Base-by-base conservation (phyloP, 2,113 vertebrate species). In the Dicerorhinus sumatrensis region DNA sequence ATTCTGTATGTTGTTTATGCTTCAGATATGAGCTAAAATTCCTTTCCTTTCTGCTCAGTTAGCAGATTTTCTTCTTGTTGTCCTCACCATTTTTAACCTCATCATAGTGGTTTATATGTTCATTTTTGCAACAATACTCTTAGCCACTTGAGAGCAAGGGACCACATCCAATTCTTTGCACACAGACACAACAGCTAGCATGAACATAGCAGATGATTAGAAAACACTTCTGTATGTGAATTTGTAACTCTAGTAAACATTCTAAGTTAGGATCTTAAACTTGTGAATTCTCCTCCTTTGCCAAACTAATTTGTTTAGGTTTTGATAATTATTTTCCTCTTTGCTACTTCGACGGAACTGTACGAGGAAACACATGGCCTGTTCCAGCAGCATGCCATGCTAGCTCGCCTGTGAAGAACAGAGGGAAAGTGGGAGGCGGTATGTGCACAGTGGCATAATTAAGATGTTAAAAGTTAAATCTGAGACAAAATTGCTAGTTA, bases 301-400 rank as follows among this genome's bases (percentile, higher is more conserved):
- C 31, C 48, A 83, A 80, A 70, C 67, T 83, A 54, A 73, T 54
- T 42, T 63, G 72, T 73, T 91, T 77, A 29, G 62, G 58, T 48
- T 86, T 89, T 69, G 79, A n/a, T 91, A 18, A 62, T 63, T 46
- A 20, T 83, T 91, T 89, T 36, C n/a, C 62, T 63, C 27, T 83
- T 69, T 60, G 25, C 27, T 72, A 23, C n/a, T 60, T 56, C 0
- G 1, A 25, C 14, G 33, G 23, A 20, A 21, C 13, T 29, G 2
- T 51, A 46, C 8, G 18, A 56, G 62, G 48, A 62, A 75, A 36
- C 0, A 23, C 60, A 1, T 0, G 29, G 36, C 10, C 42, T 3
- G 3, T 83, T 20, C 6, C 0, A 1, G 76, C 79, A 58, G 46
- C 16, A 0, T 6, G 33, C 73, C 54, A 0, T 6, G 6, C 6